These are phyloP conservation scores for Acrobasis repandana DNA, from an alignment of 2,888 invertebrate genomes.

Conservation along the genomic window DNA sequence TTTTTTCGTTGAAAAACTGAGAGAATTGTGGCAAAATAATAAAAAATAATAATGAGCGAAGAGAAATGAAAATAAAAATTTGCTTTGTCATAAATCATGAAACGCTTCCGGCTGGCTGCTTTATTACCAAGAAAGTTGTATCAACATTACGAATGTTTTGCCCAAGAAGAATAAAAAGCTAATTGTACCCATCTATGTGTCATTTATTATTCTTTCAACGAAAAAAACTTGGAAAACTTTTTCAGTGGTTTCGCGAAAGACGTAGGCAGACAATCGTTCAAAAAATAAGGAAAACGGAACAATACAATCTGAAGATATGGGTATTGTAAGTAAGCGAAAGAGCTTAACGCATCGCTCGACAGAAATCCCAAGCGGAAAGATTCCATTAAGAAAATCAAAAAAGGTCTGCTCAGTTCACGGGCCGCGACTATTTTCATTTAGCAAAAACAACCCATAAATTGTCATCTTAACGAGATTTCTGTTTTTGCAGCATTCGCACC, in stretches of 20 bases:
- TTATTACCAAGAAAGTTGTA: slow-evolving; percentile 75
- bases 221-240: slow-evolving; percentile 11
- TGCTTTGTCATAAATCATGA: slow-evolving; percentile 80
- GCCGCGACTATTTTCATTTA: slow-evolving; percentile 81
- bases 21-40: slow-evolving; percentile 75
- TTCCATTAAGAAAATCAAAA: slow-evolving; percentile 83
- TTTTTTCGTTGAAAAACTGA: slow-evolving; percentile 71
- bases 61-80: slow-evolving; percentile 80
- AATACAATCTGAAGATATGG: slow-evolving; percentile 51
- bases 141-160: slow-evolving; percentile 62
- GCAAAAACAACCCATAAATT: slow-evolving; percentile 84
- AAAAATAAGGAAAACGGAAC: slow-evolving; percentile 45
- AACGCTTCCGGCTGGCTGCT: slow-evolving; percentile 74
- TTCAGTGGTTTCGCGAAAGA: slow-evolving; percentile 36
- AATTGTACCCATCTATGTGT: slow-evolving; percentile 36
- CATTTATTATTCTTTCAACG: slow-evolving; percentile 18
- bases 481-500: slow-evolving; percentile 80
- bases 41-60: slow-evolving; percentile 71
- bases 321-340: slow-evolving; percentile 60
- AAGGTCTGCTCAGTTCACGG: slow-evolving; percentile 77
- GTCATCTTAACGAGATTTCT: slow-evolving; percentile 83
- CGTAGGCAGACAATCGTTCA: slow-evolving; percentile 32
- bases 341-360: slow-evolving; percentile 73
- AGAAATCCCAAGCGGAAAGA: slow-evolving; percentile 80
- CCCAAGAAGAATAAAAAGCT: slow-evolving; percentile 49